phyloP scores from a whole-genome alignment of 2,888 invertebrate species.

The Nephrotoma guestfalica region DNA sequence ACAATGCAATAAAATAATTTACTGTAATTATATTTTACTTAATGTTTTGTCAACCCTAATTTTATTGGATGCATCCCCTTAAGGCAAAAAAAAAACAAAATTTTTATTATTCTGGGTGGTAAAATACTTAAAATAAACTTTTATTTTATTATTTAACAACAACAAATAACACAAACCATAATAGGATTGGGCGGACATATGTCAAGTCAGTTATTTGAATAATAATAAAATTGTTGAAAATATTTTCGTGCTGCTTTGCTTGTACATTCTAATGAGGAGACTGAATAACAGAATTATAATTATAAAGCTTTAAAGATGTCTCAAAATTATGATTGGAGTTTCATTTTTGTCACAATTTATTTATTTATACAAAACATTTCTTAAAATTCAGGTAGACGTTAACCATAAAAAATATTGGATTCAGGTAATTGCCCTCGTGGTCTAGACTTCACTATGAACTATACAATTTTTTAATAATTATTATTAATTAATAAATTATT shows the following conservation, averaged over 20 bases:
- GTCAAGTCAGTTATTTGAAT: neutral
- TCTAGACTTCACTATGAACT: no score
- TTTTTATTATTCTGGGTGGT: neutral
- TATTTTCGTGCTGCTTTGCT: neutral
- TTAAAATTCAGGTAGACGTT: no score
- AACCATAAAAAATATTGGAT: no score
- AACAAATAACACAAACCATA: neutral
- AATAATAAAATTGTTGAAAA: neutral
- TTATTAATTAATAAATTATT: no score
- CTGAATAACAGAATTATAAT: neutral
- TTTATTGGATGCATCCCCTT: neutral
- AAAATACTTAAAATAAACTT: neutral
- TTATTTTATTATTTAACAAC: neutral
- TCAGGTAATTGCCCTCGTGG: no score
- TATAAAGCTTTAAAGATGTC: no score
- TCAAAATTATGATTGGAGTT: no score
- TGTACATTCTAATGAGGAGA: neutral
- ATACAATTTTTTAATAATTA: no score
- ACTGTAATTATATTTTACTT: neutral
- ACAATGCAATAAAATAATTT: neutral
- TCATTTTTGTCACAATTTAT: no score
- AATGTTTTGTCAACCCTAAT: neutral
- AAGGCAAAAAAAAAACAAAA: neutral
- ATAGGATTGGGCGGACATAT: neutral
- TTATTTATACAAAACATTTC: no score